These are phyloP conservation scores for Penaeus chinensis DNA, from an alignment of 1,140 invertebrate species.

Conservation along the genomic window DNA sequence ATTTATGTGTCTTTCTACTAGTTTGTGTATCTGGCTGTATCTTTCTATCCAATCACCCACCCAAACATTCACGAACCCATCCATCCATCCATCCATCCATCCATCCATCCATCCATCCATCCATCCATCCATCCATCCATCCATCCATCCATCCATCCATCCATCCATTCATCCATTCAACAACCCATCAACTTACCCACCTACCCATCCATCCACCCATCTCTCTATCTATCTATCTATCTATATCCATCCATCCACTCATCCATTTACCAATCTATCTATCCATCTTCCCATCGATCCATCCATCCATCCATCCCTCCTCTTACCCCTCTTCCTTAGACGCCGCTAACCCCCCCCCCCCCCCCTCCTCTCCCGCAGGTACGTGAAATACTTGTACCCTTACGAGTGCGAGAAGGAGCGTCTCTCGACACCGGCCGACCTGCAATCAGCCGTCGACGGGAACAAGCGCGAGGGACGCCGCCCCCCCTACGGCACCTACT, in stretches of 20 bases:
- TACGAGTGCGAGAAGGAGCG: conserved; percentile 97
- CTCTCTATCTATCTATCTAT: too few species aligned
- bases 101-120: neutral
- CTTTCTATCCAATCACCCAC: neutral
- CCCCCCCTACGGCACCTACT: conserved; percentile 89
- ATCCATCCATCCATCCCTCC: neutral
- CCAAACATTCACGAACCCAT: neutral
- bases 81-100: neutral
- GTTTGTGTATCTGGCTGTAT: neutral
- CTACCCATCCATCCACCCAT: too few species aligned
- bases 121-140: neutral
- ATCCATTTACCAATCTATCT: neutral
- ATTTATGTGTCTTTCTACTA: neutral
- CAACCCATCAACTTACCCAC: neutral
- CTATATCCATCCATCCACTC: neutral
- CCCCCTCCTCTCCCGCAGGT: conserved; percentile 74
- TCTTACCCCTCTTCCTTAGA: neutral
- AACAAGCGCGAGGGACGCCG: conserved; percentile 95
- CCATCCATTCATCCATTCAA: neutral
- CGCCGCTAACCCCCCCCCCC: neutral
- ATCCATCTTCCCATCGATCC: neutral
- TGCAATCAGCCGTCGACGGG: conserved; percentile 98
- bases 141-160: neutral
- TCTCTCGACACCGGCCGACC: conserved; percentile 88
- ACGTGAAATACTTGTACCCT: conserved; percentile 99